Conservation (phyloP, 2,113 vertebrate genomes). For the Corythornis vintsioides region DNA sequence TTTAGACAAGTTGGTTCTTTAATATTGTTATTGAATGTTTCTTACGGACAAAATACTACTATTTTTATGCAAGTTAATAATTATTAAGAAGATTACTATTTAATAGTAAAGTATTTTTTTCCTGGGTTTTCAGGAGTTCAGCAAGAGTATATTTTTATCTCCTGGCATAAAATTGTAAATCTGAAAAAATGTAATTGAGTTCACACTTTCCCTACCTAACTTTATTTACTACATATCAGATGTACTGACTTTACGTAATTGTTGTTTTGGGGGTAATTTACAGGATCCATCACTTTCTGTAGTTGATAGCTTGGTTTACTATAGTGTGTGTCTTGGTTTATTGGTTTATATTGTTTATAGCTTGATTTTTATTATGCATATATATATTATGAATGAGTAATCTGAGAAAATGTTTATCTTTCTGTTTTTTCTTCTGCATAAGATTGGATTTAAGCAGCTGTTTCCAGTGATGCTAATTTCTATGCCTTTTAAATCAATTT, state of each 20-base stretch:
- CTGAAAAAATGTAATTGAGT: not conserved
- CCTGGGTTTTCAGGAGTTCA: not conserved
- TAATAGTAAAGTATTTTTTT: not conserved
- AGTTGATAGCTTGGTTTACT: not conserved
- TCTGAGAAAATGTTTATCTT: not conserved
- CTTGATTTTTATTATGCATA: not conserved
- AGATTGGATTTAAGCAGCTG: not conserved
- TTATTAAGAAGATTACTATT: not conserved
- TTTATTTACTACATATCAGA: not conserved
- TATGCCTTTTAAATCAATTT: conserved; percentile 27
- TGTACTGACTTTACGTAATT: not conserved
- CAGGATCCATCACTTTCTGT: not conserved
- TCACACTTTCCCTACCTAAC: not conserved
- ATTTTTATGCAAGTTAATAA: not conserved
- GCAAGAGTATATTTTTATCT: not conserved
- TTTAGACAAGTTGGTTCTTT: conserved; percentile 1
- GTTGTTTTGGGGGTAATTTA: not conserved
- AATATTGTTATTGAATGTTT: not conserved
- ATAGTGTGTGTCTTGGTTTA: not conserved
- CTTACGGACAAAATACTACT: not conserved
- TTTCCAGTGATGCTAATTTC: conserved; percentile 1
- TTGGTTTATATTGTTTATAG: not conserved
- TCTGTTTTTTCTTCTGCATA: not conserved
- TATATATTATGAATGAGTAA: not conserved
- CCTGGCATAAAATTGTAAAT: not conserved